Conservation (phyloP, 2,888 invertebrate species). For the Leistus spinibarbis region DNA sequence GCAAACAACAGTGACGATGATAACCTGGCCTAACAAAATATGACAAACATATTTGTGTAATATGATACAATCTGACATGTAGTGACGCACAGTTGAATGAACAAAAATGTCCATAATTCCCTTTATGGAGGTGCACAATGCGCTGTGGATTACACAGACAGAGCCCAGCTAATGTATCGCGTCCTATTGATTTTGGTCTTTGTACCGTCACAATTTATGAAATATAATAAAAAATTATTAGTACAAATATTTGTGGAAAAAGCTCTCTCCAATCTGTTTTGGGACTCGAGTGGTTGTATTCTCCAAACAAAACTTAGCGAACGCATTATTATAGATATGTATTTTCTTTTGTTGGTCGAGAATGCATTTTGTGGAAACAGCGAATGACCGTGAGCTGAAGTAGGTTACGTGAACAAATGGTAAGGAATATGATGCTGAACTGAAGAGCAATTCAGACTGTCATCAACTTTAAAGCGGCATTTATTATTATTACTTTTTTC, state of each 20-base stretch:
- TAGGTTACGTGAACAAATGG: slow-evolving; percentile 7
- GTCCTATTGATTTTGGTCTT: slow-evolving; percentile 34
- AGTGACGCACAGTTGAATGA: slow-evolving; percentile 50
- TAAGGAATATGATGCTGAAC: not conserved
- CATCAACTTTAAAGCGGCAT: slow-evolving; percentile 52
- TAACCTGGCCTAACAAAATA: slow-evolving; percentile 24
- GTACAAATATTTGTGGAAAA: slow-evolving; percentile 32
- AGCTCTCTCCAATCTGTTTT: slow-evolving; percentile 4
- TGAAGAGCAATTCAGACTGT: slow-evolving; percentile 50
- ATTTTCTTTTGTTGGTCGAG: slow-evolving; percentile 21
- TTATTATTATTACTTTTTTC: slow-evolving; percentile 43
- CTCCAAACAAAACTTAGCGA: not conserved
- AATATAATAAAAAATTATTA: slow-evolving; percentile 28
- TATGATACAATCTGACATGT: slow-evolving; percentile 44
- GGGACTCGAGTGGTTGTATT: slow-evolving; percentile 1
- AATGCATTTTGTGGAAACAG: not conserved
- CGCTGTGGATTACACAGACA: slow-evolving; percentile 32
- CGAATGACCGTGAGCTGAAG: slow-evolving; percentile 13
- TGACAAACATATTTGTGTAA: slow-evolving; percentile 42
- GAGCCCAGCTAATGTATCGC: slow-evolving; percentile 32
- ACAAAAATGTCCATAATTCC: slow-evolving; percentile 54
- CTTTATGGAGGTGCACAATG: slow-evolving; percentile 36
- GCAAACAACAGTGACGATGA: slow-evolving; percentile 3
- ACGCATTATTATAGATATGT: slow-evolving; percentile 27
- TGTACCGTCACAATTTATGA: slow-evolving; percentile 26